These are phyloP conservation scores for Tetramorium bicarinatum DNA, from an alignment of 2,888 invertebrate genomes.

Conservation along the genomic window DNA sequence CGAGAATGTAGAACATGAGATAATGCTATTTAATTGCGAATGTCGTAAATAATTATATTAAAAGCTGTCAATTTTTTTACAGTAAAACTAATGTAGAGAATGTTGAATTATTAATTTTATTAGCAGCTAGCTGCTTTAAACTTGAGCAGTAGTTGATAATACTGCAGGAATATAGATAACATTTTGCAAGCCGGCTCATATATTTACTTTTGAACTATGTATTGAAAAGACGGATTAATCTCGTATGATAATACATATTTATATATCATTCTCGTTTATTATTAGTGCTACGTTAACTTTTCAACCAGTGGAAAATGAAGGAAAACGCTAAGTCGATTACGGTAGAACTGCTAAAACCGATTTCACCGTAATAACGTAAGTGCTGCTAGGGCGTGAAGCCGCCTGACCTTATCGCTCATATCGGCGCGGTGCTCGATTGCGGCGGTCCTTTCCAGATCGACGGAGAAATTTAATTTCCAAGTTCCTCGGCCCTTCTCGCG, in stretches of 20 bases:
- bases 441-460: constrained; percentile 42
- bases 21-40: neutral
- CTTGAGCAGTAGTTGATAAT: neutral
- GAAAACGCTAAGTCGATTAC: constrained; percentile 40
- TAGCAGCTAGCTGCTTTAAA: neutral
- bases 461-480: constrained; percentile 65
- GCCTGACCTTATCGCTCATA: constrained; percentile 49
- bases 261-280: neutral
- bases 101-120: neutral
- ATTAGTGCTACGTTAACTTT: neutral
- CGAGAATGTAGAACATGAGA: neutral
- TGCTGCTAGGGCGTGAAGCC: constrained; percentile 49
- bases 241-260: constrained; percentile 1
- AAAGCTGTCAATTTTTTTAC: neutral
- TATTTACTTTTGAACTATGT: neutral
- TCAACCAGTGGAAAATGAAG: constrained; percentile 46
- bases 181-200: neutral
- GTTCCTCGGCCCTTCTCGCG: constrained; percentile 32
- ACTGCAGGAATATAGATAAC: neutral
- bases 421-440: constrained; percentile 61
- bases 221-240: neutral
- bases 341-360: constrained; percentile 50
- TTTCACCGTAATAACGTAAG: constrained; percentile 56
- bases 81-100: neutral
- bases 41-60: neutral